Evolutionary conservation across 1,140 invertebrate genomes (phyloP).

Genomic region (Drosophila fuyamai): DNA sequence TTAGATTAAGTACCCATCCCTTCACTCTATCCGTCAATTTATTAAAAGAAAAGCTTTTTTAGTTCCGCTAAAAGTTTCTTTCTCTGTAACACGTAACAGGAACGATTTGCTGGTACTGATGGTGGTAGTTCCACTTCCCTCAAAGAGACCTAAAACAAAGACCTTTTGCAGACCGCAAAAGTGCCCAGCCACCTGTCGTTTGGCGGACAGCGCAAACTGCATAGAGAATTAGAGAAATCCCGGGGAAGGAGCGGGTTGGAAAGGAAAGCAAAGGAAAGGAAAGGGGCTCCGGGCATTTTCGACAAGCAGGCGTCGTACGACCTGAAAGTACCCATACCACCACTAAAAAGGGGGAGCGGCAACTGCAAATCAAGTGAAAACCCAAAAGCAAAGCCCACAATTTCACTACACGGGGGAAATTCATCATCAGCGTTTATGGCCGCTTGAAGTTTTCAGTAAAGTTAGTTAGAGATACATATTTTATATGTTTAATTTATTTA

Average conservation of each 20-base stretch:
- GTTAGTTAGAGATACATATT: not conserved
- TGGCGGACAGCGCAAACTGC: constrained; percentile 51
- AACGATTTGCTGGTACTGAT: constrained; percentile 10
- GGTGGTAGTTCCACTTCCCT: constrained; percentile 40
- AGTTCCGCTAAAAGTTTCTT: not conserved
- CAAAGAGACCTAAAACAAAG: constrained; percentile 17
- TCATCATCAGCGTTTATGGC: constrained; percentile 60
- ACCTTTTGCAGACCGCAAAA: constrained; percentile 32
- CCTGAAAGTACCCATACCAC: constrained; percentile 33
- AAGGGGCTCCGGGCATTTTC: constrained; percentile 49
- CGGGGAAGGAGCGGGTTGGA: constrained; percentile 13
- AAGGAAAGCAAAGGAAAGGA: not conserved
- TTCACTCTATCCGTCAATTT: no score
- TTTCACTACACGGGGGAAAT: constrained; percentile 74
- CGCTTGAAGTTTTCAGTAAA: constrained; percentile 31
- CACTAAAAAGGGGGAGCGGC: constrained; percentile 31
- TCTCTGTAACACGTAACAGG: constrained; percentile 20
- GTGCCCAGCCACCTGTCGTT: constrained; percentile 63
- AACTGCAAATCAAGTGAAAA: constrained; percentile 23
- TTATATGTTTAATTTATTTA: not conserved
- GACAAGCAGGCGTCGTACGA: constrained; percentile 39
- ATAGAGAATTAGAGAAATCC: constrained; percentile 45
- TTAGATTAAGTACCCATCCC: no score
- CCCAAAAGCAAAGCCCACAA: constrained; percentile 41
- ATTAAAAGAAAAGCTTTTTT: no score